These are phyloP conservation scores for Circaetus cinerascens DNA, from an alignment of 2,113 vertebrate genomes.

Conservation along the genomic window DNA sequence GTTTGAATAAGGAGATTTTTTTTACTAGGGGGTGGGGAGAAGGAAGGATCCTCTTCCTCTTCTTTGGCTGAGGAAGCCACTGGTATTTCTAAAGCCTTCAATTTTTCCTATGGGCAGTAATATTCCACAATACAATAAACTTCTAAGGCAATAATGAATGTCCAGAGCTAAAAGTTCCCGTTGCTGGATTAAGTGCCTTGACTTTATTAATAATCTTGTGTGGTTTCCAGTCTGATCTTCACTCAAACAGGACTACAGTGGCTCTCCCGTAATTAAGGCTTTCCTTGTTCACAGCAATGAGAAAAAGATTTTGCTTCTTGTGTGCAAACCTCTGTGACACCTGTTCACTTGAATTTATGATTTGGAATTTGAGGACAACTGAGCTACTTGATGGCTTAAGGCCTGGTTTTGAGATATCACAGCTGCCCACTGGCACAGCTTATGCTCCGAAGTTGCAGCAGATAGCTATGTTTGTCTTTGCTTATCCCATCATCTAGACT, in stretches of 20 bases:
- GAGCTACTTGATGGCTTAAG: background rate
- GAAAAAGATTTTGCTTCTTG: background rate
- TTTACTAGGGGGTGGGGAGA: background rate
- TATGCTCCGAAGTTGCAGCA: background rate
- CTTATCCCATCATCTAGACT: background rate
- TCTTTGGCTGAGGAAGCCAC: background rate
- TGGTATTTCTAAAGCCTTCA: background rate
- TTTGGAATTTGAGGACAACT: background rate
- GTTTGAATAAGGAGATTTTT: background rate
- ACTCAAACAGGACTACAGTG: background rate
- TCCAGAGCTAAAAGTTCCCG: background rate
- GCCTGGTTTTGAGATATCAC: background rate
- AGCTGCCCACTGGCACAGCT: background rate
- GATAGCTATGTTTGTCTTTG: background rate
- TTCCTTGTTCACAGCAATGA: background rate
- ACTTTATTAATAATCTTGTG: background rate
- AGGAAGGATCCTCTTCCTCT: background rate
- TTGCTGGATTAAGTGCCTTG: background rate
- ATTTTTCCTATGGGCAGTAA: background rate
- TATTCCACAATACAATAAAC: background rate
- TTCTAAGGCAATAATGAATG: background rate
- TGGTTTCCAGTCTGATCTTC: background rate
- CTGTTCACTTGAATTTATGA: background rate
- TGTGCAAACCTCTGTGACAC: background rate
- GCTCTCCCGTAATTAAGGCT: background rate